Percentiles rank a stretch among this genome's conserved stretches.
Conservation (phyloP, 2,113 vertebrate species). For the Delphinapterus leucas region DNA sequence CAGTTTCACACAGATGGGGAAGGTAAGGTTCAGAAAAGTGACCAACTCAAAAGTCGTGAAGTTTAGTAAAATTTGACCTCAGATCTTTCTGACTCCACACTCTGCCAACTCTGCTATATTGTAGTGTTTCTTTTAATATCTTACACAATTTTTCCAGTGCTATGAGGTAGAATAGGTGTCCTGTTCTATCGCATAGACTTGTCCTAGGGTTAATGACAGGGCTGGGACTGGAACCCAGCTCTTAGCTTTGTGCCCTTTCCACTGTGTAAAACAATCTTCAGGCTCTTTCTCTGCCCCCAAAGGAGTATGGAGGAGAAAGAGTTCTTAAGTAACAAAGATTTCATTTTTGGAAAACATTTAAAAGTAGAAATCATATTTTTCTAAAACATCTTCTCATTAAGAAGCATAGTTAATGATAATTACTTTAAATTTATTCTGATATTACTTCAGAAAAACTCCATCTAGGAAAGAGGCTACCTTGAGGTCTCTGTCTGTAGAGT, state of each 20-base stretch:
- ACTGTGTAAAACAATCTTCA: neutral
- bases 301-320: neutral
- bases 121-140: neutral
- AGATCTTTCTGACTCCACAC: neutral
- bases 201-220: neutral
- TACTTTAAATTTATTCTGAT: conserved; percentile 8
- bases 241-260: neutral
- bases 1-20: neutral
- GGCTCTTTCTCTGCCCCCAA: neutral
- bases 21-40: neutral
- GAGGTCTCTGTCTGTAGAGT: neutral
- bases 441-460: neutral
- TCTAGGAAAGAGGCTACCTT: neutral
- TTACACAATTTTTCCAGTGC: neutral
- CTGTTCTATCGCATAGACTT: neutral
- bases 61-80: neutral
- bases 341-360: conserved; percentile 23
- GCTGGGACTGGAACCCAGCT: neutral
- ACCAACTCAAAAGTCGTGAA: neutral
- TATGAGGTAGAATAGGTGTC: neutral
- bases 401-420: neutral
- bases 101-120: neutral
- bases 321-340: neutral
- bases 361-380: conserved; percentile 21
- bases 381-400: neutral